A percentile compares a stretch with the other conserved stretches of the same genome.
Conservation (phyloP, 2,888 invertebrate species). For the Exocentrus adspersus region DNA sequence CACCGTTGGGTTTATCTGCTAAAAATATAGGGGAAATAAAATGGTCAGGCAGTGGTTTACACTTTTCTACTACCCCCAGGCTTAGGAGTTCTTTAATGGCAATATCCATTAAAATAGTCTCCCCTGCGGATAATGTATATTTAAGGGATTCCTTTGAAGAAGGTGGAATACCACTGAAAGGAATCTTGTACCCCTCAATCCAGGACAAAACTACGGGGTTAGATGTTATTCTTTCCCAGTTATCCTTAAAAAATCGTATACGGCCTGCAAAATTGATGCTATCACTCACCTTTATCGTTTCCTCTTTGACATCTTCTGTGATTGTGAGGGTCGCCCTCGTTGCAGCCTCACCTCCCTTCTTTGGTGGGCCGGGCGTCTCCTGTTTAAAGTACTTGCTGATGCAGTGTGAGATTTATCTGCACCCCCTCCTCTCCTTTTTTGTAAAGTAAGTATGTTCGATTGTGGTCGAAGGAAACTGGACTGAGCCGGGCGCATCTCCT, state of each 20-base stretch:
- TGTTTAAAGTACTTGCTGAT: conserved; percentile 8
- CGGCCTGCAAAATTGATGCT: neutral
- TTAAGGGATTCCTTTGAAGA: neutral
- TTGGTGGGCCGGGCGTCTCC: conserved; percentile 7
- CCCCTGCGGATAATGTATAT: neutral
- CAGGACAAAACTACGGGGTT: conserved; percentile 6
- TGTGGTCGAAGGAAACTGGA: no score
- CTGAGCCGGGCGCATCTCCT: neutral
- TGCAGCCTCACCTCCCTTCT: conserved; percentile 7
- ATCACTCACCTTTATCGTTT: neutral
- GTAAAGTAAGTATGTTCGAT: no score
- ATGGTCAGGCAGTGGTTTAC: neutral
- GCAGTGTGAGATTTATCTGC: conserved; percentile 1
- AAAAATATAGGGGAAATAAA: conserved; percentile 8
- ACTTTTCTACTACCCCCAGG: conserved; percentile 8
- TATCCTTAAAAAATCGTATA: neutral
- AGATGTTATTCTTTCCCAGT: neutral
- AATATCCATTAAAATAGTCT: neutral
- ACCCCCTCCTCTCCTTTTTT: neutral
- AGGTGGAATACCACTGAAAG: neutral
- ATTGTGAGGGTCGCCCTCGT: neutral
- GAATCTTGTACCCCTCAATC: neutral
- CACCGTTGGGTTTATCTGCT: conserved; percentile 14
- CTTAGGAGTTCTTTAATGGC: conserved; percentile 4
- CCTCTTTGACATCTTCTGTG: neutral